Conservation (phyloP, 2,888 invertebrate genomes). For the Apomyelois bistriatella region DNA sequence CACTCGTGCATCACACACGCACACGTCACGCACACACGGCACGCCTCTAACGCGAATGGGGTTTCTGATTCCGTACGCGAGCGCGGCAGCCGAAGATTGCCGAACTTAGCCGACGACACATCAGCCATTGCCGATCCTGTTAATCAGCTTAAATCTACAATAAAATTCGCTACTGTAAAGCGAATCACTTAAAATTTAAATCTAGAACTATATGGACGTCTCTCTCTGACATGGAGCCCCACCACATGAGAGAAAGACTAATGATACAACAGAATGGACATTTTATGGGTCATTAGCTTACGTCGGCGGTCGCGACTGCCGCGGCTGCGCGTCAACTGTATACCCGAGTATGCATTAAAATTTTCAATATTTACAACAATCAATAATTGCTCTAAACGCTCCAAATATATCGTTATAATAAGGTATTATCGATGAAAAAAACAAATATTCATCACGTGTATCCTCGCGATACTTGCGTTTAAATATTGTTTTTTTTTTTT, state of each 20-base stretch:
- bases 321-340: constrained; percentile 17
- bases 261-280: background rate
- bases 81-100: constrained; percentile 1
- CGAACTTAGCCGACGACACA: background rate
- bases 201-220: background rate
- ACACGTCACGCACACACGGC: constrained; percentile 29
- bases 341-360: constrained; percentile 24
- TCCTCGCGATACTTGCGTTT: constrained; percentile 21
- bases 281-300: background rate
- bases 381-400: constrained; percentile 42
- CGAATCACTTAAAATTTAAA: background rate
- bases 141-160: background rate
- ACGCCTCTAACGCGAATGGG: constrained; percentile 55
- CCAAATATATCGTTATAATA: constrained; percentile 12
- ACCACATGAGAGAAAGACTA: background rate
- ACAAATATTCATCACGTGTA: constrained; percentile 30
- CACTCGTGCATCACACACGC: constrained; percentile 16
- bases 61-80: constrained; percentile 43
- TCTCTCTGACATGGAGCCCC: background rate
- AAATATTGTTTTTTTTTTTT: background rate
- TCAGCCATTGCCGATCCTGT: background rate
- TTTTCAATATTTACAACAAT: constrained; percentile 55
- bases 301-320: constrained; percentile 12
- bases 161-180: background rate
- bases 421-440: constrained; percentile 32